A percentile compares a stretch with the other conserved stretches of the same genome.
Evolutionary conservation across 2,113 vertebrate genomes (phyloP).

Genomic region (Onychostoma macrolepis): DNA sequence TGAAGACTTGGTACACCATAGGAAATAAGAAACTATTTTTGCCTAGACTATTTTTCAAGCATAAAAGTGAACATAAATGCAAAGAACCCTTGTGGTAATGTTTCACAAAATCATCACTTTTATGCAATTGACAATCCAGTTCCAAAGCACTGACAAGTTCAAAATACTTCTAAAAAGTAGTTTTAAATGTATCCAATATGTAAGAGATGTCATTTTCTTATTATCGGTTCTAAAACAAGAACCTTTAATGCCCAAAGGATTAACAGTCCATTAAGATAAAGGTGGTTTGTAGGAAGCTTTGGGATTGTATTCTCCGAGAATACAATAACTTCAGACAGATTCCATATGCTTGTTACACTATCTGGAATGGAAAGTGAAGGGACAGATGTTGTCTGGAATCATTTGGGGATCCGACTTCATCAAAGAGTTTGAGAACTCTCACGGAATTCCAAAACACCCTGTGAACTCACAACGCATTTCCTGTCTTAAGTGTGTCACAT

Average conservation of each 20-base stretch:
- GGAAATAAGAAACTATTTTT: neutral
- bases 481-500: constrained; percentile 21
- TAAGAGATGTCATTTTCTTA: neutral
- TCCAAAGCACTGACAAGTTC: neutral
- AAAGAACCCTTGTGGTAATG: constrained; percentile 33
- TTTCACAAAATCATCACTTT: neutral
- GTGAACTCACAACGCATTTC: neutral
- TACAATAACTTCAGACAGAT: constrained; percentile 69
- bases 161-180: neutral
- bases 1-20: neutral
- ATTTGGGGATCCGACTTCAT: constrained; percentile 70
- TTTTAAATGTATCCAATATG: neutral
- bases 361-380: constrained; percentile 72
- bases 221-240: neutral
- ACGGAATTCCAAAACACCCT: constrained; percentile 60
- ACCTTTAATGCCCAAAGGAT: constrained; percentile 6
- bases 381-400: constrained; percentile 72
- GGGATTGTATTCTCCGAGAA: constrained; percentile 60
- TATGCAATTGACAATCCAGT: neutral
- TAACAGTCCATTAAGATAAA: constrained; percentile 47
- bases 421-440: constrained; percentile 69
- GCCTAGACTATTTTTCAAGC: constrained; percentile 9
- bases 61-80: constrained; percentile 1
- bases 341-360: constrained; percentile 68
- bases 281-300: constrained; percentile 13